Evolutionary conservation across 2,888 invertebrate genomes (phyloP), one percentile per base, ranked within the genome.

Genomic region (Cyaniris semiargus): DNA sequence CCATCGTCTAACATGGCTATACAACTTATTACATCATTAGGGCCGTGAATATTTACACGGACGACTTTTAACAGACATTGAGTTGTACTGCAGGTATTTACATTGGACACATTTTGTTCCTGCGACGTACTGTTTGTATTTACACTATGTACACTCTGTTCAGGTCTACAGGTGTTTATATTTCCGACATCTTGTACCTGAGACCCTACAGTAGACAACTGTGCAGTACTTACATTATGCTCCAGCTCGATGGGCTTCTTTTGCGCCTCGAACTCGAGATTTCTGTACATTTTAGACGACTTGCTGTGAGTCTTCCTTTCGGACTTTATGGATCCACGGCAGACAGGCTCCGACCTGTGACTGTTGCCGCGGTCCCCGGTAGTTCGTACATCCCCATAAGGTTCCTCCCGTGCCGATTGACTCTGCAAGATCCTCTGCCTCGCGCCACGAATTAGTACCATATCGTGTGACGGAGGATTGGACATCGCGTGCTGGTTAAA

Each of bases 221-320:
- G 70, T 70, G 70, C 70, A 70, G 70, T 31, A 70, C 70, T 70
- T 27, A 70, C 70, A 70, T 70, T 70, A 6, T 70, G 31, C 27
- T 70, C n/a, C n/a, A n/a, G 70, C 70, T 31, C 34, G 27, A 70
- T 3, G n/a, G n/a, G n/a, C n/a, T n/a, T n/a, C n/a, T n/a, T n/a
- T n/a, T n/a, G n/a, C n/a, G n/a, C n/a, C n/a, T n/a, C n/a, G n/a
- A n/a, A n/a, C n/a, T n/a, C n/a, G n/a, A n/a, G n/a, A n/a, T n/a
- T n/a, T n/a, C n/a, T n/a, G n/a, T n/a, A n/a, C n/a, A n/a, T n/a
- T n/a, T n/a, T n/a, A n/a, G n/a, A n/a, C n/a, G n/a, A n/a, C n/a
- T n/a, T n/a, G n/a, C n/a, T n/a, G n/a, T n/a, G n/a, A n/a, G n/a
- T n/a, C n/a, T n/a, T n/a, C n/a, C n/a, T n/a, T n/a, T n/a, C n/a